Percentiles rank a stretch among this genome's conserved stretches.
Conservation (phyloP, 1,140 invertebrate genomes). For the Pseudomyrmex concolor region DNA sequence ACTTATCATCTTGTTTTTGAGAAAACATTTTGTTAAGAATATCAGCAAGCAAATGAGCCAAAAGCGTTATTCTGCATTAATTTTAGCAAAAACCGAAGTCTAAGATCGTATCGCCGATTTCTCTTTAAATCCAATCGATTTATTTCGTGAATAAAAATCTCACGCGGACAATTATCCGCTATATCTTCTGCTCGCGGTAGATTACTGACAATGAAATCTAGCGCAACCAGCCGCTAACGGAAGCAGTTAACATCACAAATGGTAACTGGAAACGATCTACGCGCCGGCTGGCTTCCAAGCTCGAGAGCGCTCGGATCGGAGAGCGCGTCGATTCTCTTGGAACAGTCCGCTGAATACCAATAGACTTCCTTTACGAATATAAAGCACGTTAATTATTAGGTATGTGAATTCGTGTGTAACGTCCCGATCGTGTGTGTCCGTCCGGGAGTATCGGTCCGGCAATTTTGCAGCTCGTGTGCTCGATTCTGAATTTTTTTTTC, state of each 20-base stretch:
- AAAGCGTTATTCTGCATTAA: too few relatives aligned
- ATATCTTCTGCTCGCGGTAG: slow-evolving; percentile 41
- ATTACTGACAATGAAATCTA: slow-evolving; percentile 63
- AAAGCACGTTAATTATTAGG: slow-evolving; percentile 29
- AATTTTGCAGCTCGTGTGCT: neutral
- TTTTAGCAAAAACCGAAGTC: too few relatives aligned
- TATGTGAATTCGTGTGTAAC: slow-evolving; percentile 4
- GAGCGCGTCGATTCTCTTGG: neutral
- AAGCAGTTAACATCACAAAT: slow-evolving; percentile 74
- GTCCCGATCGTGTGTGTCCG: neutral
- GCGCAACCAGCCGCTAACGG: slow-evolving; percentile 58
- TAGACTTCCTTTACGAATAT: slow-evolving; percentile 23
- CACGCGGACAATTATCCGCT: slow-evolving; percentile 22
- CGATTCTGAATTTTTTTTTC: neutral
- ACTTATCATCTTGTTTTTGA: too few relatives aligned
- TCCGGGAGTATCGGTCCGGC: too few relatives aligned
- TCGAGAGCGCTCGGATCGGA: slow-evolving; percentile 10
- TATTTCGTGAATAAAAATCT: slow-evolving; percentile 37
- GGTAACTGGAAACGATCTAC: slow-evolving; percentile 74
- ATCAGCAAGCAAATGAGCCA: too few relatives aligned
- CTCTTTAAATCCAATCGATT: slow-evolving; percentile 60
- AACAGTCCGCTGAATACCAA: slow-evolving; percentile 45
- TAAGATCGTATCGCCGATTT: too few relatives aligned
- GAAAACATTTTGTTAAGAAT: too few relatives aligned
- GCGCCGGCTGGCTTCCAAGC: slow-evolving; percentile 41